Conservation (phyloP, 1,140 invertebrate species). For the Tribolium madens region DNA sequence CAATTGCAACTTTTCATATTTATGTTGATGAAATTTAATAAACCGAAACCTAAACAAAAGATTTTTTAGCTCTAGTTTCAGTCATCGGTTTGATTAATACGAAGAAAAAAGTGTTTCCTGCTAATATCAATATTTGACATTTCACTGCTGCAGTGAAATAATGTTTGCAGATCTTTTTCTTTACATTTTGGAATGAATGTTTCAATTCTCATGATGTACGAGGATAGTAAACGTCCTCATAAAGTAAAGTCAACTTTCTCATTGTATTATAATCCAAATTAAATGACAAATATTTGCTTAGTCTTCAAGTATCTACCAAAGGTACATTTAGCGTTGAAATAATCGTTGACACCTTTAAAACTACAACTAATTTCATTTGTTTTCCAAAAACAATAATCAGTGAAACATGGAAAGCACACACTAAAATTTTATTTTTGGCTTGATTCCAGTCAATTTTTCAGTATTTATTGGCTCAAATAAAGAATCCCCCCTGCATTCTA, state of each 20-base stretch:
- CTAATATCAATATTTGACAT: background rate
- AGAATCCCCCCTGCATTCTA: background rate
- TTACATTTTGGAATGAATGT: background rate
- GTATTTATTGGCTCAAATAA: background rate
- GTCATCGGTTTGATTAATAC: background rate
- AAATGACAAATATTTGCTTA: background rate
- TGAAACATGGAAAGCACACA: background rate
- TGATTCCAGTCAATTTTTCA: background rate
- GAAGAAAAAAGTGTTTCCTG: background rate
- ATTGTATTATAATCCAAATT: background rate
- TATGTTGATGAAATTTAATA: background rate
- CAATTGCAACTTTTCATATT: background rate
- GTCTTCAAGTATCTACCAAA: background rate
- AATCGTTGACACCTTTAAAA: background rate
- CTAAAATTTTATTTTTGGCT: background rate
- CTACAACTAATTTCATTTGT: background rate
- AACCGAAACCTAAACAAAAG: too few species aligned
- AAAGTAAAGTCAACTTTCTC: background rate
- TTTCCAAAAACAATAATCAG: background rate
- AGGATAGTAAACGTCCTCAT: background rate
- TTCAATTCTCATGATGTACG: background rate
- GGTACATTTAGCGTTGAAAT: background rate
- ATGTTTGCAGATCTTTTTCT: background rate
- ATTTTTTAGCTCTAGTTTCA: too few species aligned
- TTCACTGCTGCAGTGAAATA: background rate